Evolutionary conservation across 1,140 invertebrate genomes (phyloP), one percentile per base, ranked within the genome.

Genomic region (Aphelinus certus): DNA sequence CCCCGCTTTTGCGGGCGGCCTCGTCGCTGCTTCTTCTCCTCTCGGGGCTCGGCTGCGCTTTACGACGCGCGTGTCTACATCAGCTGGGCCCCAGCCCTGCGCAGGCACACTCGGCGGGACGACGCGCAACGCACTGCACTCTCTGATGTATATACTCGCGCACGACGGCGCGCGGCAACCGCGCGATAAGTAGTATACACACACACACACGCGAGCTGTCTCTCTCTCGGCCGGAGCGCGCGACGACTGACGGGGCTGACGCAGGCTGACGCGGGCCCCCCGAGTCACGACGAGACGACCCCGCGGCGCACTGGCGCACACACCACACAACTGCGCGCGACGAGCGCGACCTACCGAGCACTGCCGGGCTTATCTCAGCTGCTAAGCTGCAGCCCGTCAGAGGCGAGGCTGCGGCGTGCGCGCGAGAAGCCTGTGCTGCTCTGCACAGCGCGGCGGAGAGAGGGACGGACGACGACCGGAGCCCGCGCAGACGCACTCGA

Each of bases 361-460:
- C 56, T 56, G 10, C 46, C 71, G 57, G 64, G 72, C 72, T 68
- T 68, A 68, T 74, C 65, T 62, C 64, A 10, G 56, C 56, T 43
- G 42, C 51, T 26, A 55, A 1, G 55, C 56, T 45, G 2, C n/a
- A n/a, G 5, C 3, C 45, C 51, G 71, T 43, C 55, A 46, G 7
- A 7, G 2, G 45, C 6, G 61, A 7, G 45, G 45, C 61, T 9
- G 63, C 10, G 45, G 42, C 58, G 6, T 47, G 62, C 47, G 71
- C 55, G 62, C 57, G 65, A 73, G 63, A 26, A 26, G 26, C 26
- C 26, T 26, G 26, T 26, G 26, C 26, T 26, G 26, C 26, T 26
- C 26, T 26, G 26, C 9, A 53, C 4, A 53, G 51, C 4, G 9
- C 4, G 1, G 51, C 4, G 9, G 58, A 67, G 64, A 67, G 71